phyloP scores from a whole-genome alignment of 2,113 vertebrate species.

The Tupaia chinensis region DNA sequence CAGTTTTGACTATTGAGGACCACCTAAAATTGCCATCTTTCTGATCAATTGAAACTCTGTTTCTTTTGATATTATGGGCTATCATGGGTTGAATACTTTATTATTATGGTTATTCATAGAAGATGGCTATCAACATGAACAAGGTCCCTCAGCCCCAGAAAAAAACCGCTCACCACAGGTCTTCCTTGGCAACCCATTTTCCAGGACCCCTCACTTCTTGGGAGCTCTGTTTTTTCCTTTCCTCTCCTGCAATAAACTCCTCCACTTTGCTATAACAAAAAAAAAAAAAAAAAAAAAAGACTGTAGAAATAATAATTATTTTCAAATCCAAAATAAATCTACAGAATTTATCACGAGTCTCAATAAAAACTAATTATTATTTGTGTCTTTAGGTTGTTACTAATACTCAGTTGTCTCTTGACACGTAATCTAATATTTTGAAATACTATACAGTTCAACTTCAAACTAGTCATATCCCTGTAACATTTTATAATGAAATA shows the following conservation, averaged over 20 bases:
- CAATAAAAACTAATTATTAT: neutral
- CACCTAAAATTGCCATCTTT: neutral
- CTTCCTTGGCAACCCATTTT: no score
- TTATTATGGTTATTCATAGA: neutral
- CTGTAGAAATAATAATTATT: neutral
- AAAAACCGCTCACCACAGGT: no score
- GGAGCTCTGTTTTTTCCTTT: no score
- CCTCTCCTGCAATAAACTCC: no score
- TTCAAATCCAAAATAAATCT: conserved; percentile 3
- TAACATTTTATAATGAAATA: conserved; percentile 4
- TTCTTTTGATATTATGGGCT: neutral
- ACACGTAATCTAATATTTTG: conserved; percentile 27
- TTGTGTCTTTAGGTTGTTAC: neutral
- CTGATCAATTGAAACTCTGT: neutral
- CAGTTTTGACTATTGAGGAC: neutral
- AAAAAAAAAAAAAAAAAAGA: no score
- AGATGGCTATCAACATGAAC: neutral
- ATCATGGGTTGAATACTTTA: neutral
- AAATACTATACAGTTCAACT: neutral
- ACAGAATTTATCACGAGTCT: neutral
- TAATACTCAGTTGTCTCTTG: conserved; percentile 1
- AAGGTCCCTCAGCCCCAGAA: no score
- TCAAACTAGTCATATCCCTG: conserved; percentile 3
- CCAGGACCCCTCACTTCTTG: no score
- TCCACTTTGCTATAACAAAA: no score